Percentiles rank a stretch among this genome's conserved stretches.
These are phyloP conservation scores for Pararge aegeria DNA, from an alignment of 1,140 invertebrate species.

Conservation along the genomic window DNA sequence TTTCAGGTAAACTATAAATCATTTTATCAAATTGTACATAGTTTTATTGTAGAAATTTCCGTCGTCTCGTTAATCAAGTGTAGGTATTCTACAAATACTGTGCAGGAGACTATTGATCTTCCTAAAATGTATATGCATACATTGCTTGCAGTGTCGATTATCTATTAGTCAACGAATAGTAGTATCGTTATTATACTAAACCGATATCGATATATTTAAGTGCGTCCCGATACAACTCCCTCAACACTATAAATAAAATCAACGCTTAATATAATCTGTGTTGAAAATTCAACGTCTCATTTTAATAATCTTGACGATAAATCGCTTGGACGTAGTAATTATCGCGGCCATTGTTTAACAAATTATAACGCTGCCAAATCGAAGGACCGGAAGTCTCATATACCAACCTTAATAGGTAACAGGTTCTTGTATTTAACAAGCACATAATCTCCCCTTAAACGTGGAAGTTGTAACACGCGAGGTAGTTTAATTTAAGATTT, in stretches of 20 bases:
- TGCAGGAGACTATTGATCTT: too few relatives aligned
- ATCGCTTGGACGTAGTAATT: slow-evolving; percentile 53
- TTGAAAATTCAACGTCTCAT: slow-evolving; percentile 44
- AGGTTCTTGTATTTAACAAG: background rate
- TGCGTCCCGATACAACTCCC: background rate
- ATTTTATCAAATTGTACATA: too few relatives aligned
- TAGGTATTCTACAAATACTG: too few relatives aligned
- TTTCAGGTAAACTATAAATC: too few relatives aligned
- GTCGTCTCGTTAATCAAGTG: too few relatives aligned
- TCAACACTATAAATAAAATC: slow-evolving; percentile 17
- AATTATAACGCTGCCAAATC: slow-evolving; percentile 40
- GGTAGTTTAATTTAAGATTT: slow-evolving; percentile 59
- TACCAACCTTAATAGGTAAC: slow-evolving; percentile 11
- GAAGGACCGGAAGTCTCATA: slow-evolving; percentile 28
- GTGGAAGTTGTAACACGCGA: slow-evolving; percentile 58
- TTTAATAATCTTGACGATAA: slow-evolving; percentile 45
- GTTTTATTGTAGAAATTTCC: too few relatives aligned
- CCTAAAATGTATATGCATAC: too few relatives aligned
- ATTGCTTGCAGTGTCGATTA: too few relatives aligned
- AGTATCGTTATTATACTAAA: background rate
- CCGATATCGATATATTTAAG: background rate
- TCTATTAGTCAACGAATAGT: background rate
- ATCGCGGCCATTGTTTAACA: slow-evolving; percentile 55
- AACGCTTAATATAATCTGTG: slow-evolving; percentile 33
- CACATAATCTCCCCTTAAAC: slow-evolving; percentile 34